Evolutionary conservation across 2,888 invertebrate species (phyloP).

Genomic region (Chironomus tentans): DNA sequence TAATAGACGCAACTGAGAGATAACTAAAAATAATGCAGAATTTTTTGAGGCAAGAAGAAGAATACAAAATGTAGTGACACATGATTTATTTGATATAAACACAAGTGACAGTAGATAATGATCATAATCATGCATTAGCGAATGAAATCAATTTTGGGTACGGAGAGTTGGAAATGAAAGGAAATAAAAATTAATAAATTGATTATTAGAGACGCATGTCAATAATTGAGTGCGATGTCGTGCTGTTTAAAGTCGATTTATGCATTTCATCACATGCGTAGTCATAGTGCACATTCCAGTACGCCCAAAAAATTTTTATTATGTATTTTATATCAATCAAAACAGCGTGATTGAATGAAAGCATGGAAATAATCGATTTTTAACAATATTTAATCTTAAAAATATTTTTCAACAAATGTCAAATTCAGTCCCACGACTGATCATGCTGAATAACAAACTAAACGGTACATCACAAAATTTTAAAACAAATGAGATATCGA

Average conservation of each 20-base stretch:
- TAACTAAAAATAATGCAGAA: too few relatives aligned
- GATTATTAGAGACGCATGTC: background rate
- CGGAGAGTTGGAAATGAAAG: too few relatives aligned
- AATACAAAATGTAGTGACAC: too few relatives aligned
- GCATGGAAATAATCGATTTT: too few relatives aligned
- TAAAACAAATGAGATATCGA: background rate
- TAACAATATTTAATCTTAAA: too few relatives aligned
- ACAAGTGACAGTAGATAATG: too few relatives aligned
- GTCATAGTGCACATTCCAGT: background rate
- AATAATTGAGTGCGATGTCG: background rate
- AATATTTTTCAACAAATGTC: too few relatives aligned
- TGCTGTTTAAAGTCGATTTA: background rate
- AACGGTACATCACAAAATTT: background rate
- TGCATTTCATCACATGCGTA: background rate
- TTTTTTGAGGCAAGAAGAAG: too few relatives aligned
- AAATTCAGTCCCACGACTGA: background rate
- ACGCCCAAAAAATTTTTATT: background rate
- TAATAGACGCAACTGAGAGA: too few relatives aligned
- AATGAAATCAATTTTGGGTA: too few relatives aligned
- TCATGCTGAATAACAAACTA: background rate
- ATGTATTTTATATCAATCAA: background rate
- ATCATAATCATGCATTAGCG: too few relatives aligned
- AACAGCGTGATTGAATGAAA: background rate
- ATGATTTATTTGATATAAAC: too few relatives aligned
- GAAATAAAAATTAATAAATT: background rate